Percentiles rank a stretch among this genome's conserved stretches.
Conservation (phyloP, 2,888 invertebrate species). For the Apamea crenata region DNA sequence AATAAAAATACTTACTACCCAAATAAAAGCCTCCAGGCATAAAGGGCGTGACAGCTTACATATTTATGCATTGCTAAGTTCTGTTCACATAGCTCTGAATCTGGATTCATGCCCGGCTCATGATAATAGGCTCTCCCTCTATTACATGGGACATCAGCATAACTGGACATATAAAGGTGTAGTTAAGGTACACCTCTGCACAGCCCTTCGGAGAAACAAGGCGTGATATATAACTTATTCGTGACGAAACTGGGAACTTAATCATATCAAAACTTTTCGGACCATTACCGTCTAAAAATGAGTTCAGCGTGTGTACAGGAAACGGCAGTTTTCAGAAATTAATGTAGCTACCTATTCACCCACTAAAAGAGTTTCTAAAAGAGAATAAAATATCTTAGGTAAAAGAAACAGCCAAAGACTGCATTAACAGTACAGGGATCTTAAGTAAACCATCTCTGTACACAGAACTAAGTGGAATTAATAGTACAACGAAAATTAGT, state of each 20-base stretch:
- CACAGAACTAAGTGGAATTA: slow-evolving; percentile 47
- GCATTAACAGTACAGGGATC: not conserved
- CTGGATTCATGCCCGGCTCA: not conserved
- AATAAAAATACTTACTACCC: too few relatives aligned
- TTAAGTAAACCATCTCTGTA: slow-evolving; percentile 16
- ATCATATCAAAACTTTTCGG: not conserved
- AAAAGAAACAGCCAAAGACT: not conserved
- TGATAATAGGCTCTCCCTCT: not conserved
- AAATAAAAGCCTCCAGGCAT: too few relatives aligned
- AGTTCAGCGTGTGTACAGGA: not conserved
- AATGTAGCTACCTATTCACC: not conserved
- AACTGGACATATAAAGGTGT: not conserved
- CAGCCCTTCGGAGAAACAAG: not conserved
- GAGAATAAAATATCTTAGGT: not conserved
- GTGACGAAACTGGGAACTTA: not conserved
- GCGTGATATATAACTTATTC: not conserved
- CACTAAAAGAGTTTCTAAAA: not conserved
- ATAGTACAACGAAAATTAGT: slow-evolving; percentile 56
- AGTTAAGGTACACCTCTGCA: not conserved
- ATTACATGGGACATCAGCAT: not conserved
- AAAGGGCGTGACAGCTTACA: too few relatives aligned
- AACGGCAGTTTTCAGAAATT: not conserved
- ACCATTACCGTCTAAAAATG: too few relatives aligned
- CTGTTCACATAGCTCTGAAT: too few relatives aligned
- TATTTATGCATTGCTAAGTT: too few relatives aligned